Percentiles rank a stretch among this genome's conserved stretches.
phyloP scores from a whole-genome alignment of 2,888 invertebrate species.

The Drosophila mettleri region DNA sequence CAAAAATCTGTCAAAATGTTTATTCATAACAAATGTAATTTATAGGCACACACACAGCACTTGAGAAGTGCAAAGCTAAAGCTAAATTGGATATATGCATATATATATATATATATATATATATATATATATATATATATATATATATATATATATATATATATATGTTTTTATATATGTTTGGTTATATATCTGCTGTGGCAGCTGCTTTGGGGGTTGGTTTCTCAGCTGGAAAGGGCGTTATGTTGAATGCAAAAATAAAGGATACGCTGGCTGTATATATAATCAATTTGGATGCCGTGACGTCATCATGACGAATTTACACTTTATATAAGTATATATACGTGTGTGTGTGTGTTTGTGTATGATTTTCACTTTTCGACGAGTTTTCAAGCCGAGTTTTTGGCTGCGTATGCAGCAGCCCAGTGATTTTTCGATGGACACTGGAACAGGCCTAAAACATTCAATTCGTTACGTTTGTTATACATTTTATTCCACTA shows the following conservation, averaged over 20 bases:
- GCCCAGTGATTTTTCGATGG: slow-evolving; percentile 40
- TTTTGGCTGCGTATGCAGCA: slow-evolving; percentile 36
- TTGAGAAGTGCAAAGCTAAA: slow-evolving; percentile 14
- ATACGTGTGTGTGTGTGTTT: slow-evolving; percentile 45
- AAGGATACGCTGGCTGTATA: slow-evolving; percentile 75
- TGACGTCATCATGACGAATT: slow-evolving; percentile 85
- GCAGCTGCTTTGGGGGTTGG: slow-evolving; percentile 38
- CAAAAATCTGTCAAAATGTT: slow-evolving; percentile 81
- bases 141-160: slow-evolving; percentile 7
- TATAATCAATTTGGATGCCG: slow-evolving; percentile 83
- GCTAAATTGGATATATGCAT: slow-evolving; percentile 6
- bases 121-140: slow-evolving; percentile 11
- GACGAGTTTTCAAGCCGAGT: slow-evolving; percentile 36
- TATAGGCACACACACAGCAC: slow-evolving; percentile 38
- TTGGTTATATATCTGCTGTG: slow-evolving; percentile 5
- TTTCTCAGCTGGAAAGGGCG: slow-evolving; percentile 29
- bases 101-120: slow-evolving; percentile 6
- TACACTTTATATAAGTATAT: slow-evolving; percentile 65
- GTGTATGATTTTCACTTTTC: slow-evolving; percentile 62
- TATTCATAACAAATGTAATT: slow-evolving; percentile 71
- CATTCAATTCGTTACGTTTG: slow-evolving; percentile 78
- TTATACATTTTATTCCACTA: slow-evolving; percentile 69
- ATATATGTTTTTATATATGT: slow-evolving; percentile 3
- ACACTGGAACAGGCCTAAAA: slow-evolving; percentile 54
- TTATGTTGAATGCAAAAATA: slow-evolving; percentile 58